Percentiles rank a stretch among this genome's conserved stretches.
Conservation (phyloP, 1,140 invertebrate species). For the Orussus abietinus region DNA sequence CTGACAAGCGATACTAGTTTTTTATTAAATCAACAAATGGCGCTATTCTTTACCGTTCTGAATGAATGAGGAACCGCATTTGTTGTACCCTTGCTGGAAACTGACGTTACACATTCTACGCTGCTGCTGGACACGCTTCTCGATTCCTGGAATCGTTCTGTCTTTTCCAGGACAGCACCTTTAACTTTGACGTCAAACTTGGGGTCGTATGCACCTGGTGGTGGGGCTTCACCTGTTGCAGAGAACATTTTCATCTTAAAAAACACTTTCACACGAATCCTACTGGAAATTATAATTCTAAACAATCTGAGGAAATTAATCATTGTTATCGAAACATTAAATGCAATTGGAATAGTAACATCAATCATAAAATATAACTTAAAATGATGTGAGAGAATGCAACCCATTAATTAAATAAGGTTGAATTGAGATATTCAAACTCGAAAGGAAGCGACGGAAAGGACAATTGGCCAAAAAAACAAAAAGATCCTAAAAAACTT, state of each 20-base stretch:
- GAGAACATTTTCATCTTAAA: slow-evolving; percentile 3
- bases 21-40: slow-evolving; percentile 5
- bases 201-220: slow-evolving; percentile 49
- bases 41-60: slow-evolving; percentile 25
- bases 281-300: background rate
- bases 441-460: too few species aligned
- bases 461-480: too few species aligned
- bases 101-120: slow-evolving; percentile 34
- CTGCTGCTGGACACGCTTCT: slow-evolving; percentile 39
- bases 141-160: slow-evolving; percentile 40
- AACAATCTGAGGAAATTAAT: background rate
- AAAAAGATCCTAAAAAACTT: too few species aligned
- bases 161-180: slow-evolving; percentile 39
- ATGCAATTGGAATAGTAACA: background rate
- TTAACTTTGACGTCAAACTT: slow-evolving; percentile 45
- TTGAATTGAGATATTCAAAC: too few species aligned
- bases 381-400: slow-evolving; percentile 5
- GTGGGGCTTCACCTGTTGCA: slow-evolving; percentile 43
- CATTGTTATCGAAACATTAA: too few species aligned
- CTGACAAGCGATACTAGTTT: too few species aligned
- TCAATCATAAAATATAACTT: background rate
- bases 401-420: background rate
- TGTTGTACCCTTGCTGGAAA: slow-evolving; percentile 28
- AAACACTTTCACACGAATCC: background rate
- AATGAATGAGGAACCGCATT: slow-evolving; percentile 18